A percentile compares a stretch with the other conserved stretches of the same genome.
Conservation (phyloP, 1,140 invertebrate species). For the Lepeophtheirus salmonis region DNA sequence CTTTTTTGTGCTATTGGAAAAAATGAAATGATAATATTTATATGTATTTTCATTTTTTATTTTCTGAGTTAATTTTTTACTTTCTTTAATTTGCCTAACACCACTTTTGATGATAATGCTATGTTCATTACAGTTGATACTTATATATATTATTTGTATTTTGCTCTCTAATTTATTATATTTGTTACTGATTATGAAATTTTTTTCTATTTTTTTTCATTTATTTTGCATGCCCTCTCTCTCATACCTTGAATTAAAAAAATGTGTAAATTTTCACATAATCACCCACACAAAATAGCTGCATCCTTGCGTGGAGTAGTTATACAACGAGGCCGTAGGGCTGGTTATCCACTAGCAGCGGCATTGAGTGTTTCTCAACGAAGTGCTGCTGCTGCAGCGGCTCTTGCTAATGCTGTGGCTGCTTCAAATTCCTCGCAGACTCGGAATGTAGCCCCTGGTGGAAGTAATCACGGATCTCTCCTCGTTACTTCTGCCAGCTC, state of each 20-base stretch:
- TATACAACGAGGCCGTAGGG: constrained; percentile 39
- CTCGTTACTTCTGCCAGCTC: neutral
- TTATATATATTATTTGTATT: too few relatives aligned
- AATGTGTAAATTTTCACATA: neutral
- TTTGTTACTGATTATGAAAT: neutral
- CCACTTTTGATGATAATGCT: too few relatives aligned
- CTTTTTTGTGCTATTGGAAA: too few relatives aligned
- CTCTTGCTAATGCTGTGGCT: neutral
- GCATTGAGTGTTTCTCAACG: neutral
- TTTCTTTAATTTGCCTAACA: too few relatives aligned
- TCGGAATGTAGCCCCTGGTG: too few relatives aligned
- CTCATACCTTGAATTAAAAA: neutral
- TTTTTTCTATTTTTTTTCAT: neutral
- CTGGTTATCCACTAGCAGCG: neutral
- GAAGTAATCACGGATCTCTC: neutral
- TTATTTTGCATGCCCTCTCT: neutral
- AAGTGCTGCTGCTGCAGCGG: neutral
- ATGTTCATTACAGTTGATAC: too few relatives aligned
- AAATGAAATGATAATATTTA: too few relatives aligned
- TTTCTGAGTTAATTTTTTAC: too few relatives aligned
- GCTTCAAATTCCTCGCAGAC: neutral
- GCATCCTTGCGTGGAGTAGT: constrained; percentile 44
- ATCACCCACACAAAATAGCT: constrained; percentile 31
- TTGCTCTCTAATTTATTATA: too few relatives aligned
- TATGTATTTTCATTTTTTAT: too few relatives aligned